A percentile compares a stretch with the other conserved stretches of the same genome.
Conservation (phyloP, 2,888 invertebrate genomes). For the Chaetoderma sp. region DNA sequence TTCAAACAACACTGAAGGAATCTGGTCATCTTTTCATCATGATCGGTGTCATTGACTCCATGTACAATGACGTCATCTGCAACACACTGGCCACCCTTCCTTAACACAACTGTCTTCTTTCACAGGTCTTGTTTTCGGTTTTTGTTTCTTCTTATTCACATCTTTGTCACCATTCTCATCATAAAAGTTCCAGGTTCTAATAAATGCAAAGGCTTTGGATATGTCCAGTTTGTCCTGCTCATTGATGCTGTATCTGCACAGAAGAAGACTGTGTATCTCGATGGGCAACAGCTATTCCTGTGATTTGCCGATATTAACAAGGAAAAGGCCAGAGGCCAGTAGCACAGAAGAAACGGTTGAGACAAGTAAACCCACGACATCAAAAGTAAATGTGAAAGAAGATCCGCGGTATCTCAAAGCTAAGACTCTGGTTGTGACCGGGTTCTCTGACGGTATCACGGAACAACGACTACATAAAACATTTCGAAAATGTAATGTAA, state of each 20-base stretch:
- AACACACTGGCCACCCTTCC: too few relatives aligned
- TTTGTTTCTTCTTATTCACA: too few relatives aligned
- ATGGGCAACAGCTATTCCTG: slow-evolving; percentile 47
- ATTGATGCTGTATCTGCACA: slow-evolving; percentile 60
- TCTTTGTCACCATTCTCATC: too few relatives aligned
- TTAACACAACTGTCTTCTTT: too few relatives aligned
- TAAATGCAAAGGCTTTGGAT: slow-evolving; percentile 59
- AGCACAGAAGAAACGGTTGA: slow-evolving; percentile 3
- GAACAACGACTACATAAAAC: slow-evolving; percentile 30
- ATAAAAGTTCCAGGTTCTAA: slow-evolving; percentile 51
- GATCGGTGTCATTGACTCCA: too few relatives aligned
- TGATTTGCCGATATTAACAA: slow-evolving; percentile 47
- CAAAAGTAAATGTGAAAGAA: slow-evolving; percentile 5
- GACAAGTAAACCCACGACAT: background rate
- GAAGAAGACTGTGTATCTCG: slow-evolving; percentile 41
- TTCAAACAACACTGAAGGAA: too few relatives aligned
- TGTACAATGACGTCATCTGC: too few relatives aligned
- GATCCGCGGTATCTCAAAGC: slow-evolving; percentile 41
- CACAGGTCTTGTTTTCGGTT: too few relatives aligned
- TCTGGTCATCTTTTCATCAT: too few relatives aligned
- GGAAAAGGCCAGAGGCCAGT: slow-evolving; percentile 38
- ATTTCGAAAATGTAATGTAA: too few relatives aligned
- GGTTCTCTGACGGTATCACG: slow-evolving; percentile 26
- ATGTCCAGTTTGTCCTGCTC: slow-evolving; percentile 52
- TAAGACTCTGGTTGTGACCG: slow-evolving; percentile 44